phyloP scores from a whole-genome alignment of 1,140 invertebrate genomes.

The Ruditapes philippinarum region DNA sequence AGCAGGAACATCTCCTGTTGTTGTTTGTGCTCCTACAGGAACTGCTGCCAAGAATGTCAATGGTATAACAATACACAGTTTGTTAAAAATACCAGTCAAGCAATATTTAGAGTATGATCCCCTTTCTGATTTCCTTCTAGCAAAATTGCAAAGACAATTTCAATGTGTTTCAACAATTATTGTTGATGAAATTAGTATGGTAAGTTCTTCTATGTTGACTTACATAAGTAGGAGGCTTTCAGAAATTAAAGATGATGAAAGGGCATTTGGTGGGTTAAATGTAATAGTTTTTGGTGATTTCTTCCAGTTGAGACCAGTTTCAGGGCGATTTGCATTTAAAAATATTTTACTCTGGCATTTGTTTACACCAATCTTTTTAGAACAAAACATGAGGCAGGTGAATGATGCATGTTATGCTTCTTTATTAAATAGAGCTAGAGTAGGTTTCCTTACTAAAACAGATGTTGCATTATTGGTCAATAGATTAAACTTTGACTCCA shows the following conservation, averaged over 20 bases:
- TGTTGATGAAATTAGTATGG: constrained; percentile 58
- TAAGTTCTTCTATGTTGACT: constrained; percentile 33
- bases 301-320: constrained; percentile 55
- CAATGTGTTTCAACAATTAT: constrained; percentile 1
- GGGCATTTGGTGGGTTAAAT: constrained; percentile 65
- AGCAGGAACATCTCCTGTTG: constrained; percentile 15
- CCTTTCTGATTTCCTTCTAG: constrained; percentile 7
- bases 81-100: constrained; percentile 46
- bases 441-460: constrained; percentile 25
- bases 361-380: constrained; percentile 67
- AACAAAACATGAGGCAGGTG: constrained; percentile 66
- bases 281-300: constrained; percentile 65
- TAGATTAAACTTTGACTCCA: not conserved
- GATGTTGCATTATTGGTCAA: constrained; percentile 8
- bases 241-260: constrained; percentile 53
- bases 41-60: constrained; percentile 50
- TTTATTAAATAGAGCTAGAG: constrained; percentile 54
- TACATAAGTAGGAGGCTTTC: constrained; percentile 50
- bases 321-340: constrained; percentile 45
- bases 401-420: constrained; percentile 10
- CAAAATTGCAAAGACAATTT: constrained; percentile 43
- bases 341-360: constrained; percentile 61
- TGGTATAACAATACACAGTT: constrained; percentile 52
- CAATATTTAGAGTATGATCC: constrained; percentile 11
- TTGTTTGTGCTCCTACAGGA: constrained; percentile 67